Percentiles rank a stretch among this genome's conserved stretches.
These are phyloP conservation scores for Pyrrhura leucotis DNA, from an alignment of 2,797 vertebrate genomes.

Conservation along the genomic window DNA sequence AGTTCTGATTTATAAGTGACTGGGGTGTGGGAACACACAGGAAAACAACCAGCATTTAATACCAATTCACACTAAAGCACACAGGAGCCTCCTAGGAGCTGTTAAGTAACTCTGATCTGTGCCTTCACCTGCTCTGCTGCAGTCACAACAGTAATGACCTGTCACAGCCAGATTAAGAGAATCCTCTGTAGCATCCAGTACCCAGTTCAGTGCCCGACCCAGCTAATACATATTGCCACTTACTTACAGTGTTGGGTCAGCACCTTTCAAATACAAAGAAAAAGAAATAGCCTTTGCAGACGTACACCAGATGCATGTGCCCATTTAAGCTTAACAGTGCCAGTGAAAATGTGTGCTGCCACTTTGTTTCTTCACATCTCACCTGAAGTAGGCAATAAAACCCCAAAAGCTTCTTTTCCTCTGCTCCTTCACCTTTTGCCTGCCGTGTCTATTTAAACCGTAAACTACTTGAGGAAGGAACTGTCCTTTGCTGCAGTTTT, in stretches of 20 bases:
- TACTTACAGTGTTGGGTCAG: background rate
- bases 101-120: background rate
- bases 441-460: background rate
- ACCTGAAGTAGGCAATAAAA: background rate
- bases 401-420: background rate
- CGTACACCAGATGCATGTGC: accelerated
- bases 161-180: background rate
- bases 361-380: background rate
- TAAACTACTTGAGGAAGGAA: background rate
- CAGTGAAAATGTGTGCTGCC: background rate
- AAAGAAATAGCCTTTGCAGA: background rate
- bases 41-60: background rate
- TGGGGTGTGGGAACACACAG: accelerated
- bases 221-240: background rate
- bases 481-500: background rate
- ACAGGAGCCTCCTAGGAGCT: background rate
- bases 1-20: background rate
- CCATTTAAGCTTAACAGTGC: background rate
- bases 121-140: background rate
- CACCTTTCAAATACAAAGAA: background rate
- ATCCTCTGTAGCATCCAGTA: background rate
- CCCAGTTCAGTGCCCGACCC: background rate
- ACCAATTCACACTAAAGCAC: background rate
- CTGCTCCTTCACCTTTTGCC: background rate
- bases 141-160: background rate